Base-by-base conservation (phyloP, 2,113 vertebrate genomes). In the Nothobranchius furzeri region DNA sequence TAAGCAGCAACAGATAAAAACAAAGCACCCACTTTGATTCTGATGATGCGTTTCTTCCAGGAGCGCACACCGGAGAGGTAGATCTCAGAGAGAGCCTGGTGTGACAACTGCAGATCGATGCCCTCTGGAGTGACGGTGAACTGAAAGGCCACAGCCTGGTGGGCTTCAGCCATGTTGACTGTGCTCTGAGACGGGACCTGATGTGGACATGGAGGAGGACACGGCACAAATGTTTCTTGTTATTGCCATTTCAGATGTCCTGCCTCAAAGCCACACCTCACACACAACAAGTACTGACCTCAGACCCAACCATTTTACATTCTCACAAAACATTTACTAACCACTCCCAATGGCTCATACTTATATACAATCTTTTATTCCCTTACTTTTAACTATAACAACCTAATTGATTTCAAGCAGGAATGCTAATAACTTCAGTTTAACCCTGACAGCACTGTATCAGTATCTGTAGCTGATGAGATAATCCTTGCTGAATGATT, bases 81-180 rank as follows among this genome's bases (percentile, higher is more conserved):
- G 85, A 97, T 92, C 76, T 96, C 93, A 57, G 91, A 92, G 70
- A 95, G 76, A 50, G 94, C 92, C 6, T 93, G 88, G 45, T 94
- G 92, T 14, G 93, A 92, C 64, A 95, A 89, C 56, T 88, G 93
- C 60, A 92, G 89, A 60, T 94, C 91, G 0, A 93, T 90, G 46
- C 93, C 92, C 12, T 94, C 94, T 0, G 90, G 90, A 6, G 93
- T 94, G 78, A 95, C 91, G 0, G 93, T 94, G 79, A 95, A 92
- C 82, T 94, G 93, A 87, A 96, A 96, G 37, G 93, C 93, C 67
- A 94, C 95, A 0, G 96, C 96, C 88, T 96, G 96, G 84, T 93
- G 94, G 46, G 96, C 96, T 76, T 96, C 95, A 2, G 95, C 95
- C 95, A 97, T 96, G 73, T 64, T 85, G 81, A 55, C 78, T 74